Percentiles rank a stretch among this genome's conserved stretches.
Evolutionary conservation across 2,888 invertebrate species (phyloP).

Genomic region (Protonemura montana): DNA sequence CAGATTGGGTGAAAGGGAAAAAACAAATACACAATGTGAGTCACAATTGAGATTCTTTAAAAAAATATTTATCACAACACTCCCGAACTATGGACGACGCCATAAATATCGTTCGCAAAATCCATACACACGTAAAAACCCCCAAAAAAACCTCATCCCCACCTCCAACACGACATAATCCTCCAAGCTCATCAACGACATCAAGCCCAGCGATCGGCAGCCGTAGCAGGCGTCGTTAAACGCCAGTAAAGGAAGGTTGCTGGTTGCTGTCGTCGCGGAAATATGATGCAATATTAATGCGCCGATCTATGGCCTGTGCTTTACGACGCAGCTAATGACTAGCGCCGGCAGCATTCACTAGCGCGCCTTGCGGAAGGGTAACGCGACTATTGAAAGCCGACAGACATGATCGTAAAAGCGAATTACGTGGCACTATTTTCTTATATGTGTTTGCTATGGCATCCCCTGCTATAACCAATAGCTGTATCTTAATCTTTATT

Average conservation of each 20-base stretch:
- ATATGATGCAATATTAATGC: neutral
- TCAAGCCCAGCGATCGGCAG: neutral
- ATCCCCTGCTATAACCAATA: neutral
- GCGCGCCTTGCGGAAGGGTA: neutral
- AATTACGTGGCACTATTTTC: conserved; percentile 2
- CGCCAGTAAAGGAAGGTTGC: neutral
- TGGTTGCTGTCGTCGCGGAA: neutral
- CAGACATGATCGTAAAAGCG: neutral
- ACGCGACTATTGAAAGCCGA: neutral
- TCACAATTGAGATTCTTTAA: too few relatives aligned
- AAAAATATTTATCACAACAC: too few relatives aligned
- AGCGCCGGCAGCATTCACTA: neutral
- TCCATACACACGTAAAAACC: neutral
- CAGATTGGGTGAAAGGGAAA: too few relatives aligned
- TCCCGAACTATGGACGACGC: too few relatives aligned
- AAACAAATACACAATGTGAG: too few relatives aligned
- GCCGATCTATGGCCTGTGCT: neutral
- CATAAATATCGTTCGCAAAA: too few relatives aligned
- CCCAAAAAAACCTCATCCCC: too few relatives aligned
- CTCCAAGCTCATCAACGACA: neutral
- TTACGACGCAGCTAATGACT: neutral
- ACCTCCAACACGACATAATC: neutral
- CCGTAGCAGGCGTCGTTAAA: neutral
- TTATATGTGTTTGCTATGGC: neutral
- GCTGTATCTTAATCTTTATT: conserved; percentile 7